Base-by-base conservation (phyloP, 1,140 invertebrate genomes). In the Drosophila subobscura region DNA sequence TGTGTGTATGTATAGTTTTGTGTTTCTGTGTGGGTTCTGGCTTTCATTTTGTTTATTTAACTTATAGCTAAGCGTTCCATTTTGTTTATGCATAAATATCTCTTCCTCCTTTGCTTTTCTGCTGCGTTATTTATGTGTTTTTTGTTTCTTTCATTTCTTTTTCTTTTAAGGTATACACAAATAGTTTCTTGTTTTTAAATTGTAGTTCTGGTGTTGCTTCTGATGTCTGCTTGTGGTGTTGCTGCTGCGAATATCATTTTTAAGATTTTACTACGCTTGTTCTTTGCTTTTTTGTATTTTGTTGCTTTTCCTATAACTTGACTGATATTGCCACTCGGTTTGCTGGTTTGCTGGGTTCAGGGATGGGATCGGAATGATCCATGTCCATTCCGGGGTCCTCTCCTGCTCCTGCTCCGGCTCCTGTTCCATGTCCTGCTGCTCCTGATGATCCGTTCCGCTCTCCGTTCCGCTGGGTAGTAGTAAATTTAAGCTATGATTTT, bases 21-120 rank as follows among this genome's bases (percentile, higher is more conserved):
- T 52, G 47, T 71, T 33, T 55, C 45, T 60, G 55, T 76, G 61
- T 68, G 47, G 54, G 29, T 56, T 63, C 49, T 67, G 67, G 66
- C 74, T 37, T 80, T 61, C 79, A 54, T 64, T 59, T 71, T 47
- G 66, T 89, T 89, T 79, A 77, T 84, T 88, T 71, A 84, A 89
- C 79, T 89, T 88, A 88, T 71, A 89, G 59, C 86, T 77, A 90
- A 81, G 77, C 81, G 74, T 77, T 90, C 79, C 74, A 72, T 80
- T 84, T 78, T 90, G 72, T 84, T 79, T 84, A 89, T 84, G 76
- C 85, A 89, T 89, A 88, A 89, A 89, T 77, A 90, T 77, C 53
- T 90, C 61, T 56, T 64, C 73, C 60, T 54, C 61, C 52, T 44
- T 79, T 60, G 64, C 66, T 50, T 54, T 67, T 71, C 60, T 57